phyloP scores from a whole-genome alignment of 2,113 vertebrate genomes.

The Cnemophilus loriae region DNA sequence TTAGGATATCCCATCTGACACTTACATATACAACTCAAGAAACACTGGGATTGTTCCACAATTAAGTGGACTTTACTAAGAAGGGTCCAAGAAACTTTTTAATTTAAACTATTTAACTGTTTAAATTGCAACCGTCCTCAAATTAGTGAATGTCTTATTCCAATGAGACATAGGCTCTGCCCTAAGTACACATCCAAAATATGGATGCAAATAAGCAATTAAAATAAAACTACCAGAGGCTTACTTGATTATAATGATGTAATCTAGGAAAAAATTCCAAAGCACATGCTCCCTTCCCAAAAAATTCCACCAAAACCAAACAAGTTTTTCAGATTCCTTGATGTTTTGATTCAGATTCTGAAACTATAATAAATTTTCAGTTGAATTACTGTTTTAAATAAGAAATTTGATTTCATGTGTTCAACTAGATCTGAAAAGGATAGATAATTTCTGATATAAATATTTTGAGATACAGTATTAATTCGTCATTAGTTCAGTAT shows the following conservation, averaged over 20 bases:
- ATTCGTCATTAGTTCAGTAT: background rate
- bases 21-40: background rate
- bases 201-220: background rate
- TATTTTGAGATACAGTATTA: background rate
- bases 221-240: background rate
- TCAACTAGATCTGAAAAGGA: background rate
- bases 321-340: background rate
- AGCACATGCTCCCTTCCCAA: background rate
- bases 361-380: background rate
- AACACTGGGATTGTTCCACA: background rate
- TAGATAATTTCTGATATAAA: background rate
- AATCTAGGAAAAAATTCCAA: background rate
- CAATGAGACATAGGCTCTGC: background rate
- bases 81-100: background rate
- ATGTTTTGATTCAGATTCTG: background rate
- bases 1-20: background rate
- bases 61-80: background rate
- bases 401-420: background rate
- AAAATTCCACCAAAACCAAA: background rate
- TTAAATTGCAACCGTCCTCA: background rate
- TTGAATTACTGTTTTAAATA: background rate
- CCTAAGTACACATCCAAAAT: background rate
- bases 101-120: background rate
- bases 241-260: background rate
- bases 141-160: background rate